A percentile compares a stretch with the other conserved stretches of the same genome.
These are phyloP conservation scores for Ornithorhynchus anatinus DNA, from an alignment of 2,113 vertebrate species.

Conservation along the genomic window DNA sequence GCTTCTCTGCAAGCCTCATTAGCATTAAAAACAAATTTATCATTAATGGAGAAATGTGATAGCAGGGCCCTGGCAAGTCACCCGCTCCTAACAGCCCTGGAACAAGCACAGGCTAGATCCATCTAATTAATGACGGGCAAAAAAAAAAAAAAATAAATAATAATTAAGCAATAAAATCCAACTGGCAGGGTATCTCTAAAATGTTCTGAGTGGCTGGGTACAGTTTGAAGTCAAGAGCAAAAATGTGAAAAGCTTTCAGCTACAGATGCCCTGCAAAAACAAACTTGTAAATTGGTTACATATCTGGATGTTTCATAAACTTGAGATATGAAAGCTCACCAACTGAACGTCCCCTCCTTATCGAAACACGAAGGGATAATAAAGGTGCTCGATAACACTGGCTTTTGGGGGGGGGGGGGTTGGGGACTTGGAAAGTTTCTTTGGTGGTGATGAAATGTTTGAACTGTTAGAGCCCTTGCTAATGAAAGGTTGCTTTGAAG, in stretches of 20 bases:
- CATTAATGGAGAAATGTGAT: not conserved
- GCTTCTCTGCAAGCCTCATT: not conserved
- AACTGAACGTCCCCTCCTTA: too few species aligned
- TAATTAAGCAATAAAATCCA: conserved; percentile 23
- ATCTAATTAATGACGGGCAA: conserved; percentile 9
- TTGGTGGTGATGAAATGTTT: too few species aligned
- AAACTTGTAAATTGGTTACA: too few species aligned
- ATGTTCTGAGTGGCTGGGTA: not conserved
- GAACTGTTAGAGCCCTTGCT: too few species aligned
- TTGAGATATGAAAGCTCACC: too few species aligned
- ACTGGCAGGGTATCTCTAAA: not conserved
- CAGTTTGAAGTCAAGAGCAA: not conserved
- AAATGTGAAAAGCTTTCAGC: not conserved
- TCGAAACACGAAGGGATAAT: too few species aligned
- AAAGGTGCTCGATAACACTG: too few species aligned
- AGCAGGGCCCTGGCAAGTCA: conserved; percentile 10
- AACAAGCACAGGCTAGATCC: conserved; percentile 4
- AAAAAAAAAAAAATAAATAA: conserved; percentile 20
- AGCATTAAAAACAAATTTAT: not conserved
- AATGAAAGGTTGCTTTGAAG: too few species aligned
- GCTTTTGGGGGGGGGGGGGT: too few species aligned
- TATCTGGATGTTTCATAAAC: too few species aligned
- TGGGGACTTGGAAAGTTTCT: too few species aligned
- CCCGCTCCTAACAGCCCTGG: not conserved
- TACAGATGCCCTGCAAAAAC: not conserved